Conservation (phyloP, 2,113 vertebrate species). For the Mus musculus region DNA sequence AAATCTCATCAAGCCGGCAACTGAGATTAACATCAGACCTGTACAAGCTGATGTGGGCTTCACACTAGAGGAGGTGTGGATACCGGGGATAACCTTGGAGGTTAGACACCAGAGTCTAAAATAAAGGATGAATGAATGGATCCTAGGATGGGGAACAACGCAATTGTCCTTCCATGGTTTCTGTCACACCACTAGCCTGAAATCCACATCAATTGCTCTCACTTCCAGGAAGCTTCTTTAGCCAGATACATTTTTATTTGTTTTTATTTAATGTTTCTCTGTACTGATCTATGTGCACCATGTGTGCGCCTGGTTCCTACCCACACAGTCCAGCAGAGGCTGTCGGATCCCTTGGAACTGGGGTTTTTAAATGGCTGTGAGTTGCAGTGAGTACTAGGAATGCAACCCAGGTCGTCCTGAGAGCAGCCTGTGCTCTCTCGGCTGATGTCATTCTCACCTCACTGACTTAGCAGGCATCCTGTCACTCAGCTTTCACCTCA, state of each 20-base stretch:
- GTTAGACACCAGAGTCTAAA: background rate
- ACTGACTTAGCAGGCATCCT: background rate
- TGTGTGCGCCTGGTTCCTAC: background rate
- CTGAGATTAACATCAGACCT: background rate
- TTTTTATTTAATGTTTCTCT: background rate
- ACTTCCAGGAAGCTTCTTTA: background rate
- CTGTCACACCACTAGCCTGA: background rate
- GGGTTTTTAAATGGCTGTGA: background rate
- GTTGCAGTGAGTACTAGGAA: background rate
- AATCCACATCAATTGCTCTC: background rate
- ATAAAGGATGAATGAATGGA: background rate
- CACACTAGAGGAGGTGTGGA: background rate
- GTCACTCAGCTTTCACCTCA: background rate
- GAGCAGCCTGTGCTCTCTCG: background rate
- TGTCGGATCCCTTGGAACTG: background rate
- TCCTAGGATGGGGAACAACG: background rate
- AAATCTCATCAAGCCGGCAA: background rate
- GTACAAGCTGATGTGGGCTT: accelerated
- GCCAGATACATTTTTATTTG: background rate
- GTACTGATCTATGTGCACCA: background rate
- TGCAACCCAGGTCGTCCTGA: background rate
- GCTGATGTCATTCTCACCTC: background rate
- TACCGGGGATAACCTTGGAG: no score
- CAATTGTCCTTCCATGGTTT: background rate
- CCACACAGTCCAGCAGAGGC: background rate